Base-by-base conservation (phyloP, 2,888 invertebrate genomes). In the Troglohyphantes excavatus region DNA sequence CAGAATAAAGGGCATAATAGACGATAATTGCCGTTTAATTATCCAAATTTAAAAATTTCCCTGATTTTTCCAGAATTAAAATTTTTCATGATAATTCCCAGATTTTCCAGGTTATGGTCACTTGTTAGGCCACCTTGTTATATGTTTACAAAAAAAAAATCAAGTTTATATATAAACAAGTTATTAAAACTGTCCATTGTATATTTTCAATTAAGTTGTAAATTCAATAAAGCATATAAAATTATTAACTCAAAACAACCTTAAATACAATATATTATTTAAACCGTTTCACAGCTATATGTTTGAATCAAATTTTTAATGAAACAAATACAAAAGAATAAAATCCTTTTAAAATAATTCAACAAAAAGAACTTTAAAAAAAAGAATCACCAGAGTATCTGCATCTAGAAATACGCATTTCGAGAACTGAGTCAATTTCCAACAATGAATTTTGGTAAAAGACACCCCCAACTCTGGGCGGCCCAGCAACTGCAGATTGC, bases 351-450 rank as follows among this genome's bases (percentile, higher is more conserved):
- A 26, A 26, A 2, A 65, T 19, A 23, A 26, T 2, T 5, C 7
- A 21, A 0, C 61, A 19, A 9, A 61, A 67, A 0, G n/a, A 27
- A 67, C 5, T 27, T 2, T 26, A 7, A 26, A 7, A 67, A n/a
- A 9, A 23, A 7, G 11, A 2, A 27, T 85, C 95, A 99, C 99
- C 95, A 99, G 94, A 91, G 97, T 97, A 94, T 99, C 99, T 92
- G 99, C 98, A 94, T 99, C 99, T 92, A 99, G 95, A 94, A 99
- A 99, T 92, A 99, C 98, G 94, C 98, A 98, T 95, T 99, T 99
- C 92, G 96, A 96, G 94, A 96, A 99, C 94, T 99, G 97, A 86
- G 97, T 97, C 91, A 99, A 95, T 93, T 96, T 96, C 99, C 99
- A 99, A 94, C 98, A 99, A 94, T 99, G 98, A 91, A 99, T 95